Percentiles rank a stretch among this genome's conserved stretches.
Evolutionary conservation across 1,140 invertebrate species (phyloP).

Genomic region (Wiebesia pumilae): DNA sequence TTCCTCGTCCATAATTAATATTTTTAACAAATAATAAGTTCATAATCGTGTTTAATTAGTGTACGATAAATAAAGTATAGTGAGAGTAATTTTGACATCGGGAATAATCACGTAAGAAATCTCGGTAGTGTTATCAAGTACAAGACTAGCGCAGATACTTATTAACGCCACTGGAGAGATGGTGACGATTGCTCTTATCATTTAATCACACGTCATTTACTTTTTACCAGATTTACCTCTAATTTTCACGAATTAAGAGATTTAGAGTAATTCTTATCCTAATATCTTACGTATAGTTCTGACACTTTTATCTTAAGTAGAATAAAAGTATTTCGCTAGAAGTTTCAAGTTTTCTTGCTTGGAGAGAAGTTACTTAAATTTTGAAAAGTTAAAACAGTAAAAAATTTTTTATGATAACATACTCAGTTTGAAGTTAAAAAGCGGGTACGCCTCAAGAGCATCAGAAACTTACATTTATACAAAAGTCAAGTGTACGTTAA

Average conservation of each 20-base stretch:
- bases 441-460: not conserved
- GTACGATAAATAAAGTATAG: not conserved
- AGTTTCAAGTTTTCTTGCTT: not conserved
- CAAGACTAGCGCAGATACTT: not conserved
- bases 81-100: not conserved
- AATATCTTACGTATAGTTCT: not conserved
- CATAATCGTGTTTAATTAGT: not conserved
- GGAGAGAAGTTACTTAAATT: not conserved
- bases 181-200: not conserved
- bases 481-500: not conserved
- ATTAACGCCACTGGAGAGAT: not conserved
- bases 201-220: not conserved
- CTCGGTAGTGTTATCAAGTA: not conserved
- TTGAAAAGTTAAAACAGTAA: not conserved
- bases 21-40: too few relatives aligned
- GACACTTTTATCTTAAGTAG: not conserved
- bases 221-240: not conserved
- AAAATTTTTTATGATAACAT: not conserved
- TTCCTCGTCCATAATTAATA: too few relatives aligned
- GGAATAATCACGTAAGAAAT: not conserved
- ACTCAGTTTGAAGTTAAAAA: not conserved
- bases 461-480: not conserved
- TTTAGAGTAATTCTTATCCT: not conserved
- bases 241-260: not conserved
- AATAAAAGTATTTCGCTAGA: not conserved